Base-by-base conservation (phyloP, 2,888 invertebrate species). In the Parascotia fuliginaria region DNA sequence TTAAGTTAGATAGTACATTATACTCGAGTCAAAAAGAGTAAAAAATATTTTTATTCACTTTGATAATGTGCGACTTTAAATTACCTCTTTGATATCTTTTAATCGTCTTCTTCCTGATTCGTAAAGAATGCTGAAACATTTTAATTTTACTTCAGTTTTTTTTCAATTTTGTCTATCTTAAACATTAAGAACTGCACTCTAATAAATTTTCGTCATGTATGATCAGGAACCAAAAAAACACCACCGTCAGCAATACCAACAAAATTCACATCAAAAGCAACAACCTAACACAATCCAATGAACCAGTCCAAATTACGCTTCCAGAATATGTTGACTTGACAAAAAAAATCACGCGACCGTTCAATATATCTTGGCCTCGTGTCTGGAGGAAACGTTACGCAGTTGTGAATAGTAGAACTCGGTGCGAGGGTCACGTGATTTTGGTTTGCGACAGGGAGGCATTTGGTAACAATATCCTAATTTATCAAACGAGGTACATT, bases 401-500 rank as follows among this genome's bases (percentile, higher is more conserved):
- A 43, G 29, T 36, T 32, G 16, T 19, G 14, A 38, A 37, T 33
- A 32, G 47, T 39, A 33, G 54, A 45, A 29, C 36, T 22, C 22
- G 13, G 47, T 47, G 29, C 47, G 14, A 31, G 47, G 73, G 57
- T 69, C 75, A 60, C 33, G 55, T 52, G 40, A 49, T n/a, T 27
- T 29, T 71, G 75, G 77, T 57, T 24, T 60, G 59, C 67, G 73
- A 75, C 74, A 78, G 75, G 73, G 74, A 71, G 74, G 83, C 77
- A 77, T 81, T 76, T 65, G 66, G 73, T 73, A 84, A 89, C 89
- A 89, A 89, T 89, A 87, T 85, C 82, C 86, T 89, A 89, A 89
- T 89, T 89, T 89, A 87, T 88, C 89, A 89, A 89, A 89, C 85
- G 89, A 89, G 84, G 81, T 81, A 80, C 86, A 89, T 89, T 89